A percentile compares a stretch with the other conserved stretches of the same genome.
Conservation (phyloP, 2,888 invertebrate species). For the Liposcelis brunnea region DNA sequence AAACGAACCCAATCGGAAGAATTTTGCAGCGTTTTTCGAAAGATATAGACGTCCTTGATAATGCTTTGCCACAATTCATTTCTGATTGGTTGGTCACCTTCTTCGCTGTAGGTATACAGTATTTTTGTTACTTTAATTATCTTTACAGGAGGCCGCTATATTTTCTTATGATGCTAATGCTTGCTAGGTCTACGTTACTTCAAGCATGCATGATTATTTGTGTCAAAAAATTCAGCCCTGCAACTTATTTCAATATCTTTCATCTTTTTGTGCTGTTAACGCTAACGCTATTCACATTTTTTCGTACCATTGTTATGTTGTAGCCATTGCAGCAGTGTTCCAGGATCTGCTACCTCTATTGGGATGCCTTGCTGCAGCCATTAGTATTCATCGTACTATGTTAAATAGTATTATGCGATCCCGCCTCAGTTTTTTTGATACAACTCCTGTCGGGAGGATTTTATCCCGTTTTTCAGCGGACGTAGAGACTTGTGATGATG, state of each 20-base stretch:
- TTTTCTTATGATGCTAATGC: not conserved
- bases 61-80: slow-evolving; percentile 21
- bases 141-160: too few species aligned
- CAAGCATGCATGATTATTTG: too few species aligned
- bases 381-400: slow-evolving; percentile 13
- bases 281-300: slow-evolving; percentile 14
- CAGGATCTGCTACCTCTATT: not conserved
- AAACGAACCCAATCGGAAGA: slow-evolving; percentile 20
- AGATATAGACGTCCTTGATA: slow-evolving; percentile 25
- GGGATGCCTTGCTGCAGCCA: slow-evolving; percentile 4
- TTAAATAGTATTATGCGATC: slow-evolving; percentile 3
- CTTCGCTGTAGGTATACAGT: slow-evolving; percentile 29
- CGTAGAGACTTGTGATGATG: slow-evolving; percentile 24
- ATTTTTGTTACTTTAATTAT: too few species aligned
- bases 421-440: slow-evolving; percentile 26
- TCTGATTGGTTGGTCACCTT: slow-evolving; percentile 26
- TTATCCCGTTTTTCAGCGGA: slow-evolving; percentile 28
- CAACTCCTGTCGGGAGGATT: slow-evolving; percentile 27
- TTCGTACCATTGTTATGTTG: slow-evolving; percentile 6
- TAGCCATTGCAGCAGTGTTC: slow-evolving; percentile 12
- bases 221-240: too few species aligned
- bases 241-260: too few species aligned
- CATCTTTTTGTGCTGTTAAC: too few species aligned
- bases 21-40: slow-evolving; percentile 27
- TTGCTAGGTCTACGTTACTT: too few species aligned